A percentile compares a stretch with the other conserved stretches of the same genome.
Evolutionary conservation across 2,888 invertebrate species (phyloP).

Genomic region (Troilus luridus): DNA sequence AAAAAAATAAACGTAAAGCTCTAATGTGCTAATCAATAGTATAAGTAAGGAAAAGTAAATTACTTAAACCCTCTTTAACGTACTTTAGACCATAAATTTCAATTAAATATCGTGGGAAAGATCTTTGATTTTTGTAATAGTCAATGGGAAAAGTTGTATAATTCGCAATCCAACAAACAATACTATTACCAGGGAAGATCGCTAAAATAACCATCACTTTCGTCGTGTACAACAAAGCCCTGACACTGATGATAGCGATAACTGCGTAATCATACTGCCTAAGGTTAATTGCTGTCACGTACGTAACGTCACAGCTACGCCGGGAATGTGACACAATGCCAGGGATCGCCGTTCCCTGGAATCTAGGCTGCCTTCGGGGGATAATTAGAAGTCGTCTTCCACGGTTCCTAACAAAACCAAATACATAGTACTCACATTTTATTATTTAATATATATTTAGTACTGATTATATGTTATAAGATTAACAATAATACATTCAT

Average conservation of each 20-base stretch:
- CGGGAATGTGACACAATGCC: conserved; percentile 7
- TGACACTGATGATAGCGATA: background rate
- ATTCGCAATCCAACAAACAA: too few relatives aligned
- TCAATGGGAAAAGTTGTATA: too few relatives aligned
- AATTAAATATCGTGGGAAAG: too few relatives aligned
- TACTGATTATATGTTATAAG: too few relatives aligned
- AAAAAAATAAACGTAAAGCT: too few relatives aligned
- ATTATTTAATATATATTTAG: background rate
- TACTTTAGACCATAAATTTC: too few relatives aligned
- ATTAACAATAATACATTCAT: too few relatives aligned
- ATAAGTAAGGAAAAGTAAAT: too few relatives aligned
- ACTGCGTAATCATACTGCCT: background rate
- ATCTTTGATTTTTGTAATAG: too few relatives aligned
- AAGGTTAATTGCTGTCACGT: background rate
- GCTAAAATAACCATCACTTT: background rate
- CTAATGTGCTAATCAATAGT: too few relatives aligned
- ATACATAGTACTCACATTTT: background rate
- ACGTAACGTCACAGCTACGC: background rate
- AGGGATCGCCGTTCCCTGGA: background rate
- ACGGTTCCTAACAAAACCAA: background rate
- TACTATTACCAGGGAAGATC: background rate
- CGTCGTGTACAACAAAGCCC: background rate
- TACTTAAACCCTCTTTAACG: too few relatives aligned
- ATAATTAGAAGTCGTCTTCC: background rate
- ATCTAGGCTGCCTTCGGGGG: background rate